A percentile compares a stretch with the other conserved stretches of the same genome.
Evolutionary conservation across 1,140 invertebrate species (phyloP).

Genomic region (Steinernema khuongi): DNA sequence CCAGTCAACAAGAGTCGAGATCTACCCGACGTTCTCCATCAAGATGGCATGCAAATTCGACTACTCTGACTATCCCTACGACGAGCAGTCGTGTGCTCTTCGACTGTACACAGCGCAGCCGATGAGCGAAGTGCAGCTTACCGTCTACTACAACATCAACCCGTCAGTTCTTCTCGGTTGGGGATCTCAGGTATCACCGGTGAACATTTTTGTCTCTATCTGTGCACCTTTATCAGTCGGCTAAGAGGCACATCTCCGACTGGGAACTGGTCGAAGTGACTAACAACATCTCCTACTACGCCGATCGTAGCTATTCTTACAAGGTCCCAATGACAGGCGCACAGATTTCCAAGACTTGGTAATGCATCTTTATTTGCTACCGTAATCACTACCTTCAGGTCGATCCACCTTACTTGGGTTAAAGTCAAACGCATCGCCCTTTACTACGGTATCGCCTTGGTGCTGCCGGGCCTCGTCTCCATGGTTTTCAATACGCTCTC

Average conservation of each 20-base stretch:
- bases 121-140: conserved; percentile 44
- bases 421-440: conserved; percentile 29
- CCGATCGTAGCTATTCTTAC: conserved; percentile 18
- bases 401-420: conserved; percentile 21
- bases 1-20: conserved; percentile 45
- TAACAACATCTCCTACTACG: conserved; percentile 26
- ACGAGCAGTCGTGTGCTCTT: conserved; percentile 35
- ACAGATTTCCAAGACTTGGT: conserved; percentile 39
- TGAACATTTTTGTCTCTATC: too few relatives aligned
- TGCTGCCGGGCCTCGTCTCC: conserved; percentile 32
- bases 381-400: conserved; percentile 13
- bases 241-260: conserved; percentile 37
- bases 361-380: background rate
- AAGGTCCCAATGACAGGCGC: conserved; percentile 26
- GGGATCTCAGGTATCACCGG: too few relatives aligned
- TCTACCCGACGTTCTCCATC: conserved; percentile 53
- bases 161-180: conserved; percentile 37
- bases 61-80: conserved; percentile 47
- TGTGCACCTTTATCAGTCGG: too few relatives aligned
- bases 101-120: conserved; percentile 39
- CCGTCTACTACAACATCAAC: conserved; percentile 28
- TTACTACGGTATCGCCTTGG: conserved; percentile 31
- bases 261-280: conserved; percentile 38
- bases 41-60: conserved; percentile 52
- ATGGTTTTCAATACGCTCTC: conserved; percentile 39